Base-by-base conservation (phyloP, 1,140 invertebrate genomes). In the Caenorhabditis elegans region DNA sequence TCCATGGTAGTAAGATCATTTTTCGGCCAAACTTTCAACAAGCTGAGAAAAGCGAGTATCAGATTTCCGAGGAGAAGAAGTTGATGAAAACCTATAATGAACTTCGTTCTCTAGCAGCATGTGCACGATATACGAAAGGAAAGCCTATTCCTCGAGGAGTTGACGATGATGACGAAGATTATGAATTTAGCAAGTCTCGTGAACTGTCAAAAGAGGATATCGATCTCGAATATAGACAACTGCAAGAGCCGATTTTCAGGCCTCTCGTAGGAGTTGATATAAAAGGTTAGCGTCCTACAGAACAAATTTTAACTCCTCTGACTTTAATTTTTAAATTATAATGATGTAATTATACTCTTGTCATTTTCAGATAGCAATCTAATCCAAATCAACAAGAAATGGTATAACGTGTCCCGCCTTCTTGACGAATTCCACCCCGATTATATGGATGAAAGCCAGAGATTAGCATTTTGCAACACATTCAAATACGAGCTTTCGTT, bases 211-310 rank as follows among this genome's bases (percentile, higher is more conserved):
- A 31, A n/a, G 28, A 65, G 3, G 28, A 70, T 8, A 19, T 19
- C 3, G 60, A 70, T 24, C 22, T 70, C 34, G 60, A 70, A 60
- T 51, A 85, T 55, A 36, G 15, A 15, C 78, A 65, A 46, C 17
- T 86, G 34, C 49, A 53, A 65, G 55, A 92, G 93, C 86, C 90
- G 93, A 65, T 92, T 95, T 34, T 92, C 94, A 86, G 93, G 90
- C 89, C 94, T 94, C 0, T 93, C 93, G 0, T 89, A 95, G n/a
- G 85, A 95, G 0, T 92, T 93, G 82, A 92, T 95, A 31, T 93
- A 93, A 0, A 90, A 84, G 11, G 92, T 94, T n/a, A n/a, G n/a
- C n/a, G n/a, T n/a, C n/a, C n/a, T n/a, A n/a, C 86, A 91, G 93
- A 60, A 95, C 94, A 88, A 89, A 92, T 34, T 92, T 92, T 36